Base-by-base conservation (phyloP, 2,888 invertebrate species). In the Sialis lutaria region DNA sequence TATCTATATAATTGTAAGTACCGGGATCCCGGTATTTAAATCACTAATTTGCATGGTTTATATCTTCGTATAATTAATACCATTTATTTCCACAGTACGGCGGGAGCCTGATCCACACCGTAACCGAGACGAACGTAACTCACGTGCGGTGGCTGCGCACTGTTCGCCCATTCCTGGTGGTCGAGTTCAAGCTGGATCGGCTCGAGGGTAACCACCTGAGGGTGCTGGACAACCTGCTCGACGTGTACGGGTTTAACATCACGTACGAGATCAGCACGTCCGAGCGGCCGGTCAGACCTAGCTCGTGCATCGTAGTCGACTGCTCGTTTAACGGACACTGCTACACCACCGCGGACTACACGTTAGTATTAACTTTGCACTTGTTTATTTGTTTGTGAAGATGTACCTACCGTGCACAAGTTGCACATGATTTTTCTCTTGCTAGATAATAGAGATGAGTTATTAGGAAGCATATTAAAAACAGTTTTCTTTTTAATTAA, bases 231-330 rank as follows among this genome's bases (percentile, higher is more conserved):
- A 78, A 82, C 47, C 72, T 91, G 33, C 69, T 91, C 50, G 82
- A 89, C 51, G 87, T 90, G 39, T 90, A 83, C 60, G 92, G 92
- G 9, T 91, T 93, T 68, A 92, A 93, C 67, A 79, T 91, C 56
- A 92, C 91, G 31, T 92, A 91, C 62, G 87, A 90, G 60, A 80
- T 90, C 54, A 72, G 72, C 46, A 65, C 71, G n/a, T 66, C 68
- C 5, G 68, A 63, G 4, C 68, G 66, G 22, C 57, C 62, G 6
- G 68, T 74, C 22, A 71, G 75, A 54, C 56, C 63, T 1, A 67
- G 73, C 42, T 75, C 82, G 22, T 91, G 91, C 63, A 84, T 83
- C 50, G 80, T 86, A 48, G 73, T 79, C 53, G 79, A 80, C 55
- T 92, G 91, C 60, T 82, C 89, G 0, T 82, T 83, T 53, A 74